phyloP scores from a whole-genome alignment of 92 coral and sea anemone genomes.

The Paramuricea clavata region DNA sequence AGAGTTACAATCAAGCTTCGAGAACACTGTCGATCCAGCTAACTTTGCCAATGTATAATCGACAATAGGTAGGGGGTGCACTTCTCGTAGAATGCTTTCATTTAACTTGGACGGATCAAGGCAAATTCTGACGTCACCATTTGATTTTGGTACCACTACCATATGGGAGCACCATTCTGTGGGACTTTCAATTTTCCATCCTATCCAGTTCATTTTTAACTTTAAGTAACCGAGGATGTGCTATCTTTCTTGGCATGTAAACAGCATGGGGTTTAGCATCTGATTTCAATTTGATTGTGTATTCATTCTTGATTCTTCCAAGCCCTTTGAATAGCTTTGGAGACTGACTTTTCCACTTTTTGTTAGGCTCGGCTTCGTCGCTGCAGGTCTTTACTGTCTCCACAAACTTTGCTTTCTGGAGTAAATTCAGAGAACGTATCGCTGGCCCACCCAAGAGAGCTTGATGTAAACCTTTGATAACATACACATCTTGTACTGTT shows the following conservation, averaged over 20 bases:
- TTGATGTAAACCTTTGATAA: slow-evolving; percentile 31
- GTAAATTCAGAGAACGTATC: neutral
- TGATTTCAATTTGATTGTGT: slow-evolving; percentile 16
- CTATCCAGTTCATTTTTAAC: neutral
- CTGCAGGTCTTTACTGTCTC: slow-evolving; percentile 13
- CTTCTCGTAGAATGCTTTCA: slow-evolving; percentile 32
- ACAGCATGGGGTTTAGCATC: slow-evolving; percentile 18
- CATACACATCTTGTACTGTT: slow-evolving; percentile 23
- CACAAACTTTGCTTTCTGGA: neutral
- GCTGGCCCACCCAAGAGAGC: slow-evolving; percentile 29
- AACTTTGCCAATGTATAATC: slow-evolving; percentile 28
- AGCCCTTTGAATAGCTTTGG: slow-evolving; percentile 36
- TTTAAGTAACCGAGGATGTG: slow-evolving; percentile 20
- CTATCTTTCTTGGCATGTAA: neutral
- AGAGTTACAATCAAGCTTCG: slow-evolving; percentile 29
- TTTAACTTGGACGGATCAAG: slow-evolving; percentile 25
- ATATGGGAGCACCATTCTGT: slow-evolving; percentile 27
- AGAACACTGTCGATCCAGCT: slow-evolving; percentile 18
- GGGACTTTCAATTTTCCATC: slow-evolving; percentile 33
- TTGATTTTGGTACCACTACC: slow-evolving; percentile 37
- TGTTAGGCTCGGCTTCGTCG: neutral
- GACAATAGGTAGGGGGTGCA: slow-evolving; percentile 19
- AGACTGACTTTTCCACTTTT: neutral
- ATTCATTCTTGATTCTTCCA: slow-evolving; percentile 19
- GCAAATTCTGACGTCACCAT: slow-evolving; percentile 37